Percentiles rank a stretch among this genome's conserved stretches.
phyloP scores from a whole-genome alignment of 2,797 vertebrate genomes.

The Rhinella marina region DNA sequence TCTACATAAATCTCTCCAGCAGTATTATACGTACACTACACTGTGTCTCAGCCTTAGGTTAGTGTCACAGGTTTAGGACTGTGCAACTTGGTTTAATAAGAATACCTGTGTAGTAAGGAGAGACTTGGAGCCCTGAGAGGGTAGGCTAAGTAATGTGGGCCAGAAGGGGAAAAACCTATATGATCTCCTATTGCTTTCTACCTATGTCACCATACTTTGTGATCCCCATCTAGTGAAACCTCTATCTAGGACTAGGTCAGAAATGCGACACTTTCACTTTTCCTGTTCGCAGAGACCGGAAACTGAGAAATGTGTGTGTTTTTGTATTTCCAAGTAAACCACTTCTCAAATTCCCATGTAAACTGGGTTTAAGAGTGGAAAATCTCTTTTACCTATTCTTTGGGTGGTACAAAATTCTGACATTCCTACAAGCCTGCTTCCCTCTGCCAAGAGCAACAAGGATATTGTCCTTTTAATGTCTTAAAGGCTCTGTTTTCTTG shows the following conservation, averaged over 20 bases:
- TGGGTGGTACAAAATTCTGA: slow-evolving; percentile 75
- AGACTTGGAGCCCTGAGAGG: not conserved
- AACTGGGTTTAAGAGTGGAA: slow-evolving; percentile 72
- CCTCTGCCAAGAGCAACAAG: slow-evolving; percentile 79
- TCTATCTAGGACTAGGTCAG: slow-evolving; percentile 41
- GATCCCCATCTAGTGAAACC: not conserved
- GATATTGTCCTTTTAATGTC: slow-evolving; percentile 82
- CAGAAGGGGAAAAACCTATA: not conserved
- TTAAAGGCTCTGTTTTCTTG: slow-evolving; percentile 80
- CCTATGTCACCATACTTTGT: not conserved
- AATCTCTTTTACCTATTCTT: slow-evolving; percentile 77
- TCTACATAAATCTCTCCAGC: too few species aligned
- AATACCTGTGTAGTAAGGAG: not conserved
- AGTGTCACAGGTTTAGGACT: not conserved
- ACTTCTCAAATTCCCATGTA: slow-evolving; percentile 71
- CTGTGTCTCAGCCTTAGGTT: not conserved
- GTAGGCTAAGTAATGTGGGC: not conserved
- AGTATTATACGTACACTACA: too few species aligned
- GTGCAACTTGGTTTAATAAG: not conserved
- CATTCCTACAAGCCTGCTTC: slow-evolving; percentile 76
- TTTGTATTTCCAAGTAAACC: slow-evolving; percentile 64
- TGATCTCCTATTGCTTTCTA: not conserved
- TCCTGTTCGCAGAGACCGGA: slow-evolving; percentile 58
- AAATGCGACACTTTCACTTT: slow-evolving; percentile 60
- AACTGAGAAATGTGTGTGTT: slow-evolving; percentile 59